phyloP scores from a whole-genome alignment of 2,113 vertebrate genomes.

The Oryzias woworae region DNA sequence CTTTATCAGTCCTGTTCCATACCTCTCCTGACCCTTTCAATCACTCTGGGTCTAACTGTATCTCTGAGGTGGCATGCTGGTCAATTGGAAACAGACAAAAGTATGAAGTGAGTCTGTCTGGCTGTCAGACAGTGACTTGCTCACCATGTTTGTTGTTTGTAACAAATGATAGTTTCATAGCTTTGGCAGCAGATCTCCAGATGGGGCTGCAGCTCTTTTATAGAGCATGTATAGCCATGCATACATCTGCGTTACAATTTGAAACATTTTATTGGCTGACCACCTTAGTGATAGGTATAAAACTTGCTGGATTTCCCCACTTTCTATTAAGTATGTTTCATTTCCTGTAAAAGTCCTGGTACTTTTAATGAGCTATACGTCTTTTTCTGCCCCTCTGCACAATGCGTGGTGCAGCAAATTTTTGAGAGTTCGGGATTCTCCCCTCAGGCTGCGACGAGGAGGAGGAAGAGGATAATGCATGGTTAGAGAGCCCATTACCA shows the following conservation, averaged over 20 bases:
- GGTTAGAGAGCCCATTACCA: slow-evolving; percentile 62
- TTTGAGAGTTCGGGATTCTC: slow-evolving; percentile 39
- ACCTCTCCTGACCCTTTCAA: slow-evolving; percentile 67
- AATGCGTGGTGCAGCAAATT: slow-evolving; percentile 42
- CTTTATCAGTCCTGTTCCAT: slow-evolving; percentile 46
- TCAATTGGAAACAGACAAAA: slow-evolving; percentile 66
- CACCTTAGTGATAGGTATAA: slow-evolving; percentile 3
- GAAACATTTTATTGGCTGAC: neutral
- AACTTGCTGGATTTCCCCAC: neutral
- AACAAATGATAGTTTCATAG: too few species aligned
- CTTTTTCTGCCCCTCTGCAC: slow-evolving; percentile 29
- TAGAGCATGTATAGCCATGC: too few species aligned
- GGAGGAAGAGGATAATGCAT: slow-evolving; percentile 55
- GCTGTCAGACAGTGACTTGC: slow-evolving; percentile 25
- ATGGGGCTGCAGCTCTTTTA: neutral
- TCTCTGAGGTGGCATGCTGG: slow-evolving; percentile 43
- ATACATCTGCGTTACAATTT: too few species aligned
- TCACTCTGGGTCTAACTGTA: slow-evolving; percentile 49
- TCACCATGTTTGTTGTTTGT: slow-evolving; percentile 1
- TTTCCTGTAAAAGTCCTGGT: slow-evolving; percentile 27
- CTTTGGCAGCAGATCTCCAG: neutral
- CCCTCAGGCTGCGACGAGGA: slow-evolving; percentile 38
- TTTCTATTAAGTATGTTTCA: slow-evolving; percentile 1
- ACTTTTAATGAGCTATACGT: slow-evolving; percentile 22
- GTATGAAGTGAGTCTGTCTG: slow-evolving; percentile 4